Base-by-base conservation (phyloP, 2,888 invertebrate species). In the Plebejus argus region DNA sequence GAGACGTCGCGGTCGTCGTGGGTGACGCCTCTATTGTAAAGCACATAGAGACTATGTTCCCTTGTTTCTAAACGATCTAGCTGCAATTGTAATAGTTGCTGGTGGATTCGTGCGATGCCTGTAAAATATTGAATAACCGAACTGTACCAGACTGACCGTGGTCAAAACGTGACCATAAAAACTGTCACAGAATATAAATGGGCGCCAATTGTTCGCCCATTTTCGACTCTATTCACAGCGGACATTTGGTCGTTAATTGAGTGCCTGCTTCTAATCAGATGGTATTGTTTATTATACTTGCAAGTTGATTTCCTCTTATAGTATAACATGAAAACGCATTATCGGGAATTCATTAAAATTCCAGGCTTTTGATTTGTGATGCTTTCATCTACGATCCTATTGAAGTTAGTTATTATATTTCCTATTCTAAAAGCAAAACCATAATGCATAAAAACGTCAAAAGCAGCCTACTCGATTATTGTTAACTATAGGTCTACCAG, bases 111-210 rank as follows among this genome's bases (percentile, higher is more conserved):
- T 86, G 88, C 84, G 82, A 82, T 84, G 88, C 85, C 85, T 87
- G 82, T 84, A 84, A 85, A 88, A 85, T 87, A 85, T 82, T 83
- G 84, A 84, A 86, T 86, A 84, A 85, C 83, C 83, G 81, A 84
- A 84, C 81, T 84, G 82, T 82, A 81, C 80, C 81, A 82, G 81
- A 81, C 80, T 81, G 83, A 81, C 81, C 81, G 81, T 81, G 83
- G 84, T 85, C 85, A 84, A 84, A 84, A 82, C 86, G 86, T 86
- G 87, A 83, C 86, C 82, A 84, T 86, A 87, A 88, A 83, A 85
- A 86, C 86, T 84, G 82, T 83, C 84, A 83, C 84, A 81, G 88
- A 88, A 88, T 88, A 88, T 84, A 83, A 86, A 85, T 84, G 80
- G 35, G 72, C 28, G 28, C 58, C 23, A 45, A 20, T 77, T 78